Evolutionary conservation across 2,888 invertebrate species (phyloP).

Genomic region (Lepetodrilus schrolli): DNA sequence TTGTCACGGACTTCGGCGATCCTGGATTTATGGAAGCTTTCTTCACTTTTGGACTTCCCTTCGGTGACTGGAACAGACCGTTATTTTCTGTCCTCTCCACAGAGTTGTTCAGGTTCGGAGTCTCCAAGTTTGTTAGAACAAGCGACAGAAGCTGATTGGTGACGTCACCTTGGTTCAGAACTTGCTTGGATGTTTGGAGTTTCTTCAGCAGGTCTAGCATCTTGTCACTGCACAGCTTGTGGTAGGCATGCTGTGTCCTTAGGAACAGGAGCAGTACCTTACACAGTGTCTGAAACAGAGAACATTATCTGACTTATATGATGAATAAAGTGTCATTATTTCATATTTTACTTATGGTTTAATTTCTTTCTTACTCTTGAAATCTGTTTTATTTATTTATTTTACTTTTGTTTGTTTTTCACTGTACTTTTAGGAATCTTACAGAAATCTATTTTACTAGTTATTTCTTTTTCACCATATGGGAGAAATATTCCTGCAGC

Average conservation of each 20-base stretch:
- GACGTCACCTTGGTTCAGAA: constrained; percentile 36
- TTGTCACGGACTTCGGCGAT: constrained; percentile 47
- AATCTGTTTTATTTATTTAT: too few species aligned
- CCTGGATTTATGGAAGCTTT: constrained; percentile 30
- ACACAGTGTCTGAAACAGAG: constrained; percentile 53
- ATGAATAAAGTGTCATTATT: too few species aligned
- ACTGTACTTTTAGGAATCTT: too few species aligned
- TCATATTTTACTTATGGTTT: too few species aligned
- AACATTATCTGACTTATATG: too few species aligned
- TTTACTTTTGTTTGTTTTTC: too few species aligned
- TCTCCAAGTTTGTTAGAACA: constrained; percentile 49
- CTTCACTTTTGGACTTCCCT: constrained; percentile 43
- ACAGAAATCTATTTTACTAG: too few species aligned
- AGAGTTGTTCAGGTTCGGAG: constrained; percentile 41
- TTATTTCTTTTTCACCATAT: too few species aligned
- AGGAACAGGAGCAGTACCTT: constrained; percentile 58
- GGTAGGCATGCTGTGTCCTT: constrained; percentile 63
- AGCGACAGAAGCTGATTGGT: constrained; percentile 55
- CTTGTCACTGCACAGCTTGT: constrained; percentile 56
- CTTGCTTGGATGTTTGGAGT: constrained; percentile 45
- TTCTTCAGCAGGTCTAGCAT: constrained; percentile 54
- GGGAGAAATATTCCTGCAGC: too few species aligned
- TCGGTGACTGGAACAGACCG: constrained; percentile 47
- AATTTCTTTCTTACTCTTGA: too few species aligned
- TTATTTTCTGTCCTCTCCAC: constrained; percentile 40